Evolutionary conservation across 2,797 vertebrate genomes (phyloP), one percentile per base, ranked within the genome.

Genomic region (Sebastes ruberrimus): DNA sequence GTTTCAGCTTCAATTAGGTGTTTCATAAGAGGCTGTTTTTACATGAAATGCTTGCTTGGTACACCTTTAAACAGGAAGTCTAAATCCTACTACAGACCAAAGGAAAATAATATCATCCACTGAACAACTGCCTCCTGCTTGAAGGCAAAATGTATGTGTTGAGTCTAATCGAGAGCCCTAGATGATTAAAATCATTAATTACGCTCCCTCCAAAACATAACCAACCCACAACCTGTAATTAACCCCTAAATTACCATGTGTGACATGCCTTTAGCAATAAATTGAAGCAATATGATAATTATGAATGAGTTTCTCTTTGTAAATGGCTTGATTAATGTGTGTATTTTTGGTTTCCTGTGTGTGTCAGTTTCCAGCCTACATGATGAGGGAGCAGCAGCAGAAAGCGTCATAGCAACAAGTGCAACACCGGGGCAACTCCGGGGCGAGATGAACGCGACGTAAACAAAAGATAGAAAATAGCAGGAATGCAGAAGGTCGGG

Each of bases 341-440:
- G 18, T 8, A 0, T 27, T 49, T 56, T 57, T 25, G 25, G 25
- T 25, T 25, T 25, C 25, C 25, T 25, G 25, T 25, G 25, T 25
- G 25, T 25, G 25, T 25, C 25, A 25, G 25, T 25, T 25, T 25
- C 25, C 25, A 25, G 3, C 25, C 25, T 25, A 25, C 25, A 25
- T 25, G 25, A 25, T 25, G 25, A 25, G 25, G 25, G 25, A 25
- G 25, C 25, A 25, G 25, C 25, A 25, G 25, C 25, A 25, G 25
- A 25, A 25, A 25, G 25, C 25, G 25, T 3, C 59, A 7, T 46
- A 35, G 81, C 85, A 91, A 90, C 87, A 84, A 83, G 89, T 89
- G 73, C 53, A 65, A 59, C 56, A n/a, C 22, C 13, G 14, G 38
- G 38, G 38, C 14, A 42, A 14, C 38, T 38, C 38, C 13, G 38